Evolutionary conservation across 1,140 invertebrate species (phyloP), one percentile per base, ranked within the genome.

Genomic region (Drosophila grimshawi): DNA sequence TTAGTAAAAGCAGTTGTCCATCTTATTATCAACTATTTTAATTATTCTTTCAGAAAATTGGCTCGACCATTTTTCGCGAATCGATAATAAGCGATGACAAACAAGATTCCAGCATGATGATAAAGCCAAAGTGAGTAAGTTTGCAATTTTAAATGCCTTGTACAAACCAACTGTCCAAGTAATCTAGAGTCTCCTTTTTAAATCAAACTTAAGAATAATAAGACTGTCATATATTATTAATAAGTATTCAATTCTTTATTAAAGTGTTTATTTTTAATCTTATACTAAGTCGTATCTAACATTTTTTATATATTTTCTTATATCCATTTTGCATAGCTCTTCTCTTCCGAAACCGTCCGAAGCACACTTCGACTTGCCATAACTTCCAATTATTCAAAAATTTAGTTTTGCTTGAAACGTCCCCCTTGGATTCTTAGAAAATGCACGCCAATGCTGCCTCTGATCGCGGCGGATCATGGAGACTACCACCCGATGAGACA

Each of bases 381-480:
- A 78, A 69, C 52, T 69, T 68, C 11, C 11, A 43, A 41, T 27
- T 69, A 48, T 57, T 56, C 39, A 48, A 67, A 27, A 35, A 67
- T 63, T 68, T 68, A 10, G 59, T 43, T 59, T 70, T 78, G 39
- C 37, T 10, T 19, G 43, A 69, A 37, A 43, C 41, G 19, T 56
- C 35, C 43, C 10, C 33, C 29, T 56, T 39, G 35, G 11, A 49
- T 56, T 11, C 55, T 43, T 35, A 41, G 55, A 78, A 89, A 71
- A 97, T 97, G 96, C 96, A 97, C 94, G 95, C 96, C 94, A 96
- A 96, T 95, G 95, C 95, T 90, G 95, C 95, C 93, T 94, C 96
- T 93, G 96, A 97, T 94, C 95, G 96, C 92, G 93, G 93, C 73
- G 93, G 95, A 86, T 96, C 96, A 88, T 97, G 96, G 96, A 95